These are phyloP conservation scores for Rhamnusium bicolor DNA, from an alignment of 2,888 invertebrate genomes.

Conservation along the genomic window DNA sequence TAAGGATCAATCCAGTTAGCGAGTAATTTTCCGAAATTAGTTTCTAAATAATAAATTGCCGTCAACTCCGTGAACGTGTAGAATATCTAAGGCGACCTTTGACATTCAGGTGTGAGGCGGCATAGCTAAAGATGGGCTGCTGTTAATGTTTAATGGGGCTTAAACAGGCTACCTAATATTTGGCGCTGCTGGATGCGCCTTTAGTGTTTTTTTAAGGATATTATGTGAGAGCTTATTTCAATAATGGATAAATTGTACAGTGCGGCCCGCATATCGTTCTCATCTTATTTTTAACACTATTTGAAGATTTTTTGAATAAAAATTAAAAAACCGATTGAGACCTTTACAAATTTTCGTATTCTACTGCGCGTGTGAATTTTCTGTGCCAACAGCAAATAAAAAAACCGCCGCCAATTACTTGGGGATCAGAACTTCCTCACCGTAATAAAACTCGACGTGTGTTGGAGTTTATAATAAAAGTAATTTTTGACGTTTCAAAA, in stretches of 20 bases:
- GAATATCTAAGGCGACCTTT: background rate
- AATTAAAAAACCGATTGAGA: no score
- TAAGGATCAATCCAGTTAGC: background rate
- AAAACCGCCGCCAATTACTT: no score
- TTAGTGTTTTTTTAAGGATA: background rate
- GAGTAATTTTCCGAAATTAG: constrained; percentile 25
- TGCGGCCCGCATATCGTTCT: no score
- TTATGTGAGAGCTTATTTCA: background rate
- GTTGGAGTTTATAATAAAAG: no score
- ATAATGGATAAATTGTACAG: background rate
- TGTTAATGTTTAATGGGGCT: background rate
- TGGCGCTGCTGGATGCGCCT: background rate
- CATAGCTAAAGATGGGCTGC: background rate
- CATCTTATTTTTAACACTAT: no score
- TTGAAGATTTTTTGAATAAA: no score
- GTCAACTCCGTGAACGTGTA: background rate
- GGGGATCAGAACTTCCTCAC: no score
- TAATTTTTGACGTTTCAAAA: no score
- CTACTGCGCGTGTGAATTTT: no score
- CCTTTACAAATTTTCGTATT: no score
- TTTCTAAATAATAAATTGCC: constrained; percentile 24
- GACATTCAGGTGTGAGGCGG: constrained; percentile 6
- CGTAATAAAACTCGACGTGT: no score
- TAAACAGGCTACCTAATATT: background rate
- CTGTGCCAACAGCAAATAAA: no score